phyloP scores from a whole-genome alignment of 2,113 vertebrate species.

The Micronycteris hirsuta region DNA sequence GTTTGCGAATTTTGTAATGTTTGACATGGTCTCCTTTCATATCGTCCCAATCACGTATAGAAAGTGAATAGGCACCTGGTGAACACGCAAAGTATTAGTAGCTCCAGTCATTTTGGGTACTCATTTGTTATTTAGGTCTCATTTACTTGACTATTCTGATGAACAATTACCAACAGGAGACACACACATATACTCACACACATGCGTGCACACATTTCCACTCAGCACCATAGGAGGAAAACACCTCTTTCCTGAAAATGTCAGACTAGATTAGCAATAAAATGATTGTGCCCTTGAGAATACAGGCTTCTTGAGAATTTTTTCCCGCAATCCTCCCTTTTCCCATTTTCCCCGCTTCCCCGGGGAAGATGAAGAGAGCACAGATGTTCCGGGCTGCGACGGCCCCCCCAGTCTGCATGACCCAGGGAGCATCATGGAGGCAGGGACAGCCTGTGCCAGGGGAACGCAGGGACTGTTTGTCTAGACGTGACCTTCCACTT shows the following conservation, averaged over 20 bases:
- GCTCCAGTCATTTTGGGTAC: background rate
- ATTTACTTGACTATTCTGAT: background rate
- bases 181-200: background rate
- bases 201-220: background rate
- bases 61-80: constrained; percentile 96
- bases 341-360: too few species aligned
- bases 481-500: background rate
- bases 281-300: background rate
- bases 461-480: background rate
- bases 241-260: background rate
- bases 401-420: background rate
- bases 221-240: background rate
- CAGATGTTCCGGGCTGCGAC: fast-evolving
- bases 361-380: background rate
- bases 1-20: constrained; percentile 98
- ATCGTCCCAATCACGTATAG: constrained; percentile 98
- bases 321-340: background rate
- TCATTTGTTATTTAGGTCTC: background rate
- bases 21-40: constrained; percentile 98
- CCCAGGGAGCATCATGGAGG: fast-evolving
- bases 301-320: background rate
- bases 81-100: constrained; percentile 36
- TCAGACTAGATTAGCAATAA: constrained; percentile 18
- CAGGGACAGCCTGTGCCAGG: fast-evolving
- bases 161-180: background rate